phyloP scores from a whole-genome alignment of 2,888 invertebrate species.

The Rhyacophila evoluta region DNA sequence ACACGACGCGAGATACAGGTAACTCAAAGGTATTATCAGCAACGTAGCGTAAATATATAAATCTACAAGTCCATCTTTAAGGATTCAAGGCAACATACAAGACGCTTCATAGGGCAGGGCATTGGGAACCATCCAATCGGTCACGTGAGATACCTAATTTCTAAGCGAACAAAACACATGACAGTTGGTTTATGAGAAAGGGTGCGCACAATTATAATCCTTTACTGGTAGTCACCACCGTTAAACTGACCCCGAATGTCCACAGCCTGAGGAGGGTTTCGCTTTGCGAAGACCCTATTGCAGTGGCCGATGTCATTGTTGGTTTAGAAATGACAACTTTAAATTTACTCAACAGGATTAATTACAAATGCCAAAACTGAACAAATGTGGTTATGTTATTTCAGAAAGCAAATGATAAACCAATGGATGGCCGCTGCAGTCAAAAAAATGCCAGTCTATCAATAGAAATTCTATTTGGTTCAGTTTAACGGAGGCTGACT shows the following conservation, averaged over 20 bases:
- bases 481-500: background rate
- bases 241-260: background rate
- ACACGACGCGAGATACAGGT: background rate
- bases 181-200: slow-evolving; percentile 10
- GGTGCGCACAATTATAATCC: slow-evolving; percentile 37
- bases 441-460: background rate
- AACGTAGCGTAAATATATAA: slow-evolving; percentile 44
- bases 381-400: background rate
- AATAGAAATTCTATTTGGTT: background rate
- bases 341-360: background rate
- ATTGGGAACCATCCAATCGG: slow-evolving; percentile 38
- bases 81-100: slow-evolving; percentile 51
- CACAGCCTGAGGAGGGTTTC: too few relatives aligned
- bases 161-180: slow-evolving; percentile 33
- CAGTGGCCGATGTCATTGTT: background rate
- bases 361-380: background rate
- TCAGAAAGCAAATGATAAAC: background rate
- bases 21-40: slow-evolving; percentile 38
- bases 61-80: slow-evolving; percentile 43
- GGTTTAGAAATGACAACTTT: background rate
- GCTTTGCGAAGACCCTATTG: background rate
- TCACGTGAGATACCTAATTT: slow-evolving; percentile 37
- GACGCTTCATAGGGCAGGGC: slow-evolving; percentile 43
- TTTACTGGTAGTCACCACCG: background rate
- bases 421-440: background rate